These are phyloP conservation scores for Tolypeutes matacus DNA, from an alignment of 2,797 vertebrate species.

Conservation along the genomic window DNA sequence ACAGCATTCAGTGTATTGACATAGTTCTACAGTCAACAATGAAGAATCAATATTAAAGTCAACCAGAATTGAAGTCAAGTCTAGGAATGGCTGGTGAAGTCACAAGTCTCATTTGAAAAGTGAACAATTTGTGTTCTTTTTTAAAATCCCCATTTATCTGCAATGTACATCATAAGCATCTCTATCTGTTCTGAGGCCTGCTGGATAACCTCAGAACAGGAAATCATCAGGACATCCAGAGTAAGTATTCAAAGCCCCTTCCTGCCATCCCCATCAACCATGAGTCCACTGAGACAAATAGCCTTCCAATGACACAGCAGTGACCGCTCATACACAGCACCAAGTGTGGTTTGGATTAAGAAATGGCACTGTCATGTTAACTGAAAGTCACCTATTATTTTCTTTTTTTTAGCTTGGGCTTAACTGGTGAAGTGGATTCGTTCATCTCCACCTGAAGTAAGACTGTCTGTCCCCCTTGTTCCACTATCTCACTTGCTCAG, in stretches of 20 bases:
- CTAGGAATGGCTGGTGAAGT: slow-evolving; percentile 23
- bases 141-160: not conserved
- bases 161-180: not conserved
- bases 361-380: slow-evolving; percentile 54
- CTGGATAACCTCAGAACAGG: slow-evolving; percentile 11
- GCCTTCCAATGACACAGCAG: slow-evolving; percentile 61
- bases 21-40: slow-evolving; percentile 45
- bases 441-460: not conserved
- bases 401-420: slow-evolving; percentile 21
- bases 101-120: slow-evolving; percentile 12
- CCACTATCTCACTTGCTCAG: not conserved
- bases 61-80: slow-evolving; percentile 27
- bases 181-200: slow-evolving; percentile 50
- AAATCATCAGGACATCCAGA: slow-evolving; percentile 46
- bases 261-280: not conserved
- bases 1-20: slow-evolving; percentile 54
- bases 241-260: slow-evolving; percentile 52
- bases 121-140: not conserved
- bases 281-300: slow-evolving; percentile 47
- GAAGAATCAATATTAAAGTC: slow-evolving; percentile 50
- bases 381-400: slow-evolving; percentile 19
- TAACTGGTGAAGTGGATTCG: slow-evolving; percentile 42
- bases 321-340: not conserved
- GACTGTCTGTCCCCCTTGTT: not conserved
- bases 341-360: slow-evolving; percentile 64